Conservation (phyloP, 2,888 invertebrate genomes). For the Helleia helle region DNA sequence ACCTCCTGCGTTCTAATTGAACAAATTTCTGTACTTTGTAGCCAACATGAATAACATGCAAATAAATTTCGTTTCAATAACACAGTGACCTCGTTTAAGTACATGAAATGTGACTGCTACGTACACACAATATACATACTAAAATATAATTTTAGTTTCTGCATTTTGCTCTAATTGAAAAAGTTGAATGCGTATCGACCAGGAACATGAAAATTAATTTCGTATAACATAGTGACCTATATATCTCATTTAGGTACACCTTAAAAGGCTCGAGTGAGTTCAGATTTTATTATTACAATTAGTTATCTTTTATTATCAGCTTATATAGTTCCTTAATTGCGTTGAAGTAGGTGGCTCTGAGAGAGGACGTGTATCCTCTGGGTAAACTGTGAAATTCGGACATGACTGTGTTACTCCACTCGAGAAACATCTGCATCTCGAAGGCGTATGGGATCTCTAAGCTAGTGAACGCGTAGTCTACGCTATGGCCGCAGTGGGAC, state of each 20-base stretch:
- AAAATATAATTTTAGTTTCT: too few species aligned
- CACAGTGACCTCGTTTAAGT: too few species aligned
- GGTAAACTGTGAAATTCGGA: slow-evolving; percentile 47
- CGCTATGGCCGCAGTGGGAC: slow-evolving; percentile 50
- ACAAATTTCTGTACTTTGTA: too few species aligned
- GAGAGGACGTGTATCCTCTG: slow-evolving; percentile 36
- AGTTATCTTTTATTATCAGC: slow-evolving; percentile 31
- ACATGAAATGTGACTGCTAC: too few species aligned
- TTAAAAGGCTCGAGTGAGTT: too few species aligned
- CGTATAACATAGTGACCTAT: background rate
- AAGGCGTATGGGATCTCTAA: slow-evolving; percentile 33
- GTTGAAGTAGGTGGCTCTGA: slow-evolving; percentile 46
- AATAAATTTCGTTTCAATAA: too few species aligned
- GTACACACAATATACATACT: too few species aligned
- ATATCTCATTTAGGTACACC: too few species aligned
- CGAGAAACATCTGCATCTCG: slow-evolving; percentile 57
- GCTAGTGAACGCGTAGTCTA: slow-evolving; percentile 43
- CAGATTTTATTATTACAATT: too few species aligned
- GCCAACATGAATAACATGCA: too few species aligned
- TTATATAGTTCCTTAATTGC: slow-evolving; percentile 50
- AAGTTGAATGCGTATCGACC: slow-evolving; percentile 12
- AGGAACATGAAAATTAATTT: slow-evolving; percentile 8
- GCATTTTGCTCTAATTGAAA: too few species aligned
- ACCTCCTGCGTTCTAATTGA: too few species aligned
- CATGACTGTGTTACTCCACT: slow-evolving; percentile 34